Conservation (phyloP, 2,797 vertebrate genomes). For the Acanthurus tractus region DNA sequence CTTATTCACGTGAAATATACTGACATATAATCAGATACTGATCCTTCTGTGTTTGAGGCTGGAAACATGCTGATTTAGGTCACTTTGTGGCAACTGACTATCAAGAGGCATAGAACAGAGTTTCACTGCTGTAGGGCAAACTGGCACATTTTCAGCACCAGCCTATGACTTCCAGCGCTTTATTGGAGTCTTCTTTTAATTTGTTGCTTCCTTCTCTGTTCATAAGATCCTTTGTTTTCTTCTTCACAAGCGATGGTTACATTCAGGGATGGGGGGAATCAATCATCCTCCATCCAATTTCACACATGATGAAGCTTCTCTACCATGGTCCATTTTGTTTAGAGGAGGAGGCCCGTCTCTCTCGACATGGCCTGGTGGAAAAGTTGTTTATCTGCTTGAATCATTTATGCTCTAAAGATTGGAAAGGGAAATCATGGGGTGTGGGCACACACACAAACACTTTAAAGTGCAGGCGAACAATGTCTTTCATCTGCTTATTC, state of each 20-base stretch:
- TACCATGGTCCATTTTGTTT: conserved; percentile 34
- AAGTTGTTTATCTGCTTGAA: conserved; percentile 30
- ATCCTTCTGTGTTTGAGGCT: conserved; percentile 48
- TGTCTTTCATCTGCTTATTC: background rate
- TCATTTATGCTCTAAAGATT: conserved; percentile 23
- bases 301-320: conserved; percentile 55
- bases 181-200: conserved; percentile 30
- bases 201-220: conserved; percentile 23
- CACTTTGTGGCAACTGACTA: conserved; percentile 38
- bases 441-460: background rate
- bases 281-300: conserved; percentile 60
- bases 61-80: conserved; percentile 52
- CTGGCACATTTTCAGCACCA: conserved; percentile 37
- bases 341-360: conserved; percentile 18
- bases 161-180: conserved; percentile 41
- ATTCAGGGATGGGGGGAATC: conserved; percentile 41
- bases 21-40: conserved; percentile 30
- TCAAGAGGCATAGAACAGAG: conserved; percentile 27
- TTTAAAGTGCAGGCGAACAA: background rate
- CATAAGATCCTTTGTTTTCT: conserved; percentile 53
- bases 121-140: conserved; percentile 49
- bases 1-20: background rate
- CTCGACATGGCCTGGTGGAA: background rate
- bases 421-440: conserved; percentile 4
- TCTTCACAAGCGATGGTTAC: conserved; percentile 5